Percentiles rank a stretch among this genome's conserved stretches.
phyloP scores from a whole-genome alignment of 1,140 invertebrate species.

The Psix sp. region DNA sequence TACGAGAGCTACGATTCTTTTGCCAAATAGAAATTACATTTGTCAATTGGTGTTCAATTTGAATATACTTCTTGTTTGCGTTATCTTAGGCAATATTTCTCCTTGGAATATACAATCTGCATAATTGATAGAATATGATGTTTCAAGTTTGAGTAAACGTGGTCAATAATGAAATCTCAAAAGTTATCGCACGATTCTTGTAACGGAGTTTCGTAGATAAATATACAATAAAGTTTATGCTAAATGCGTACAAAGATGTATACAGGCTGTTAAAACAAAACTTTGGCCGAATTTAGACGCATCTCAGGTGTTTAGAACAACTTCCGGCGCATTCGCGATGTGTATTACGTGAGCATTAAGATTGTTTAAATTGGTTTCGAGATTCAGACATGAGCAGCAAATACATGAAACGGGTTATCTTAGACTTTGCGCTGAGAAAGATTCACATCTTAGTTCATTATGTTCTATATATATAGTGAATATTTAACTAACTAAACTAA shows the following conservation, averaged over 20 bases:
- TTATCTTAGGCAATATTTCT: too few species aligned
- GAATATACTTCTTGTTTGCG: too few species aligned
- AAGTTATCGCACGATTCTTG: conserved; percentile 28
- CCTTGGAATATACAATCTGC: too few species aligned
- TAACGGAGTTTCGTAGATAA: conserved; percentile 15
- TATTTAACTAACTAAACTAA: too few species aligned
- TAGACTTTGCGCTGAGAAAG: too few species aligned
- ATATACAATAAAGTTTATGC: conserved; percentile 17
- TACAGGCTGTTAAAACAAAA: conserved; percentile 16
- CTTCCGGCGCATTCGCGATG: conserved; percentile 15
- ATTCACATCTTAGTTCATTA: too few species aligned
- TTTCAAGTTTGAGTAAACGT: conserved; percentile 7
- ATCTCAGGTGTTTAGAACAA: background rate
- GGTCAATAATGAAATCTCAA: too few species aligned
- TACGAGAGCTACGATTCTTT: conserved; percentile 6
- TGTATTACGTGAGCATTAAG: background rate
- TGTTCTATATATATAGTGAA: too few species aligned
- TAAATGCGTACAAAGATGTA: conserved; percentile 15
- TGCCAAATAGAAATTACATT: background rate
- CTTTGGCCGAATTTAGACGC: conserved; percentile 13
- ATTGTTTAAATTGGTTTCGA: conserved; percentile 8
- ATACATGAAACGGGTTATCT: background rate
- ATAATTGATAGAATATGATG: too few species aligned
- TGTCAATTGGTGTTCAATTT: too few species aligned
- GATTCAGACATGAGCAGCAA: background rate